phyloP scores from a whole-genome alignment of 2,888 invertebrate genomes.

The Ophion slaviceki region DNA sequence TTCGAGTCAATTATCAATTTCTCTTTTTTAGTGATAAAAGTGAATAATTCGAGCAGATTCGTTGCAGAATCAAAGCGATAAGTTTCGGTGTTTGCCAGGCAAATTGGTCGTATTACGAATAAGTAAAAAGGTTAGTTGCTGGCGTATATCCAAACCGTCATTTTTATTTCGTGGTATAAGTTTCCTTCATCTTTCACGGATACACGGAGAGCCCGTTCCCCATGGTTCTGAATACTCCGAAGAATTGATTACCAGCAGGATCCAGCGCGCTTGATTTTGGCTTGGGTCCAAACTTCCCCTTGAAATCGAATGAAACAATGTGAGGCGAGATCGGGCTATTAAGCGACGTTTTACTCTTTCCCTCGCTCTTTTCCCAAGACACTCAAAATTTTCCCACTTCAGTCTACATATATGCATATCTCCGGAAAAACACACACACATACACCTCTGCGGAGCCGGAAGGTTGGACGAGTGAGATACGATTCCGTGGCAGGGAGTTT shows the following conservation, averaged over 20 bases:
- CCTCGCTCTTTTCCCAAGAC: constrained; percentile 3
- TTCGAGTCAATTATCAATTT: not conserved
- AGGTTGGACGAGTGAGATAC: constrained; percentile 4
- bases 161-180: constrained; percentile 50
- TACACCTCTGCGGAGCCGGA: not conserved
- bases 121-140: constrained; percentile 35
- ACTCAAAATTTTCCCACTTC: constrained; percentile 42
- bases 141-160: constrained; percentile 57
- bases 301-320: constrained; percentile 62
- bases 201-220: not conserved
- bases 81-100: constrained; percentile 32
- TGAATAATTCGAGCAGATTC: constrained; percentile 18
- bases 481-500: constrained; percentile 4
- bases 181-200: constrained; percentile 15
- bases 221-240: constrained; percentile 34
- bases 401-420: constrained; percentile 1
- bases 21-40: not conserved
- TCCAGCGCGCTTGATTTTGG: constrained; percentile 54
- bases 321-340: constrained; percentile 31
- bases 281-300: constrained; percentile 47
- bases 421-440: not conserved
- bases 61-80: constrained; percentile 2
- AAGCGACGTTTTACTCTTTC: constrained; percentile 50
- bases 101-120: constrained; percentile 50
- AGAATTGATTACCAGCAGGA: constrained; percentile 62